These are phyloP conservation scores for Epistrophe eligans DNA, from an alignment of 2,888 invertebrate species.

Conservation along the genomic window DNA sequence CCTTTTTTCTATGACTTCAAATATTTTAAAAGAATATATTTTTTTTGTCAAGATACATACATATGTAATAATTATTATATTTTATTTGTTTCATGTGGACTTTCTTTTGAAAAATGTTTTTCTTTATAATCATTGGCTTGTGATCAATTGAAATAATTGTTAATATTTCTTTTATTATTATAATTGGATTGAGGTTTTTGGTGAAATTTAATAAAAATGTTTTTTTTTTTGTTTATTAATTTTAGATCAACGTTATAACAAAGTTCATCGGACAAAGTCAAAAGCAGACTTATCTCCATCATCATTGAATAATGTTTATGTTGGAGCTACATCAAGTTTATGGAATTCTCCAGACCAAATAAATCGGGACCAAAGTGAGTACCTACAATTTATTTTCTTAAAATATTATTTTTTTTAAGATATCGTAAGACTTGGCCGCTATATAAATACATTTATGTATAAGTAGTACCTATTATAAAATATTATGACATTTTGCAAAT, in stretches of 20 bases:
- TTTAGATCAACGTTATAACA: slow-evolving; percentile 80
- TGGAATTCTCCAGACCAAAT: slow-evolving; percentile 83
- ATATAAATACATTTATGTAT: too few species aligned
- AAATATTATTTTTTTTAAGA: background rate
- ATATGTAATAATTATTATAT: background rate
- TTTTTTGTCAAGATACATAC: slow-evolving; percentile 15
- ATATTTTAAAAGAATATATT: slow-evolving; percentile 7
- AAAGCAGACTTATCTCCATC: slow-evolving; percentile 80
- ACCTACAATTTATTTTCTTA: background rate
- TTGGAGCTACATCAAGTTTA: slow-evolving; percentile 83
- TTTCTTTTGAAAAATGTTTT: slow-evolving; percentile 66
- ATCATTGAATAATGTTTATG: slow-evolving; percentile 81
- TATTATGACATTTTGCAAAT: too few species aligned
- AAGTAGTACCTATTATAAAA: too few species aligned
- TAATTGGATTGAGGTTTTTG: too few species aligned
- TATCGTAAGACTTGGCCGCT: background rate
- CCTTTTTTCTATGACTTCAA: background rate
- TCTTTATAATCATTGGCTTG: slow-evolving; percentile 75
- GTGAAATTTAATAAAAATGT: background rate
- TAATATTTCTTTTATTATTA: background rate
- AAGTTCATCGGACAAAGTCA: slow-evolving; percentile 80
- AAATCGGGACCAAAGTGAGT: slow-evolving; percentile 80
- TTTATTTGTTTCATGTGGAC: slow-evolving; percentile 71
- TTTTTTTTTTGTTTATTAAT: slow-evolving; percentile 38
- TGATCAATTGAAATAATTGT: slow-evolving; percentile 44